Base-by-base conservation (phyloP, 1,140 invertebrate species). In the Zaprionus kolodkinae region DNA sequence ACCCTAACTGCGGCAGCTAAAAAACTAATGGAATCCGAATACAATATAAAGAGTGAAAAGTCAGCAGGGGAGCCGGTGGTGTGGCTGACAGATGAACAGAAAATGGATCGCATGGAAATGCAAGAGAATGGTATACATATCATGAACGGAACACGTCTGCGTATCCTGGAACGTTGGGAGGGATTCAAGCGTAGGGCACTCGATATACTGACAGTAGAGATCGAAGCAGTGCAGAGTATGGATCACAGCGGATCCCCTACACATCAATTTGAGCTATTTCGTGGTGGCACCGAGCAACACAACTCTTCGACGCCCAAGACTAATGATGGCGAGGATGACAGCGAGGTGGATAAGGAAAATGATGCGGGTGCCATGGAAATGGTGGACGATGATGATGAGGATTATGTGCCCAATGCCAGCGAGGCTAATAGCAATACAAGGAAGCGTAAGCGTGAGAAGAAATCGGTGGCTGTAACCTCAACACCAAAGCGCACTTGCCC, bases 161-260 rank as follows among this genome's bases (percentile, higher is more conserved):
- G 79, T 43, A 43, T 79, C 9, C 48, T 91, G 3, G 63, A 69
- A 50, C 64, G 67, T 9, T 91, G 87, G 87, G 88, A 91, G 56
- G 60, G 54, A 9, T 69, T 57, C 61, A 91, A 91, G 38, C 78
- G 80, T 4, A 72, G 72, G 33, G 88, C 84, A 1, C 64, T 91
- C 5, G 80, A 84, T 35, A 35, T 81, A 52, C 60, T 91, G 0
- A 91, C 74, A 3, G 48, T 62, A 3, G 88, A 91, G 13, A 83
- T 91, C 4, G 88, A 79, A 13, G 79, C 91, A 13, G 61, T 91
- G 2, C 84, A 91, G 33, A 52, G 59, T 1, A 61, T 81, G 76
- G 80, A 84, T 6, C 40, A 69, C 5, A n/a, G n/a, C 27, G 9
- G 9, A 10, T 74, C 64, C 40, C 27, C 27, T 2, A 2, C 21